These are phyloP conservation scores for Entelurus aequoreus DNA, from an alignment of 2,113 vertebrate genomes.

Conservation along the genomic window DNA sequence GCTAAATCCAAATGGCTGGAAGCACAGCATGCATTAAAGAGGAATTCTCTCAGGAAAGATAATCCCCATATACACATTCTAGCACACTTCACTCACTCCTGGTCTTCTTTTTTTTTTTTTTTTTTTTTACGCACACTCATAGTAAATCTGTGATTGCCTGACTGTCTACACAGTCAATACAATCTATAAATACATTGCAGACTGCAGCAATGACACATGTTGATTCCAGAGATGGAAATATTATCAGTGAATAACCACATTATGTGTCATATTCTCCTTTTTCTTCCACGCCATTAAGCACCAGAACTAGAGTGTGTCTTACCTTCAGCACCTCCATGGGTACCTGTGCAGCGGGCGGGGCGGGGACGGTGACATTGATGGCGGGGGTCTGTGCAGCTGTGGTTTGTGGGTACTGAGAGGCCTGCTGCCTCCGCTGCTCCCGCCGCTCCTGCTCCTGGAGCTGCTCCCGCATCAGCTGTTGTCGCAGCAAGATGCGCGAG, in stretches of 20 bases:
- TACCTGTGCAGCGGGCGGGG: conserved; percentile 83
- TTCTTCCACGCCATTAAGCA: background rate
- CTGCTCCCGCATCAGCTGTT: conserved; percentile 99
- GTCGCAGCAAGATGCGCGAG: conserved; percentile 94
- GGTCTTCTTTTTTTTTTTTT: conserved; percentile 20
- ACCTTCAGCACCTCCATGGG: conserved; percentile 99
- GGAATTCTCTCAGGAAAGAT: conserved; percentile 77
- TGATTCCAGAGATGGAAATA: conserved; percentile 57
- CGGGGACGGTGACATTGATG: conserved; percentile 88
- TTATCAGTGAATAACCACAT: conserved; percentile 19
- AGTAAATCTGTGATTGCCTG: conserved; percentile 51
- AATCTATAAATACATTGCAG: conserved; percentile 56
- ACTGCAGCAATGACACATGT: conserved; percentile 51
- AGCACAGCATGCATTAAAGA: conserved; percentile 78
- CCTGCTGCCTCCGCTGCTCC: conserved; percentile 88
- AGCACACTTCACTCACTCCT: conserved; percentile 73
- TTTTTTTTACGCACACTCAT: conserved; percentile 36
- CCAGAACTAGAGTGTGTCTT: conserved; percentile 31
- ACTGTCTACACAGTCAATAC: conserved; percentile 44
- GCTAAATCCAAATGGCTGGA: conserved; percentile 76
- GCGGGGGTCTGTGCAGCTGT: conserved; percentile 85
- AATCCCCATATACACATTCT: conserved; percentile 75
- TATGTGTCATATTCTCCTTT: background rate
- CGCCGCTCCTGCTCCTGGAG: conserved; percentile 95
- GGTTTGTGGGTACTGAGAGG: conserved; percentile 75